Evolutionary conservation across 2,113 vertebrate species (phyloP).

Genomic region (Boleophthalmus pectinirostris): DNA sequence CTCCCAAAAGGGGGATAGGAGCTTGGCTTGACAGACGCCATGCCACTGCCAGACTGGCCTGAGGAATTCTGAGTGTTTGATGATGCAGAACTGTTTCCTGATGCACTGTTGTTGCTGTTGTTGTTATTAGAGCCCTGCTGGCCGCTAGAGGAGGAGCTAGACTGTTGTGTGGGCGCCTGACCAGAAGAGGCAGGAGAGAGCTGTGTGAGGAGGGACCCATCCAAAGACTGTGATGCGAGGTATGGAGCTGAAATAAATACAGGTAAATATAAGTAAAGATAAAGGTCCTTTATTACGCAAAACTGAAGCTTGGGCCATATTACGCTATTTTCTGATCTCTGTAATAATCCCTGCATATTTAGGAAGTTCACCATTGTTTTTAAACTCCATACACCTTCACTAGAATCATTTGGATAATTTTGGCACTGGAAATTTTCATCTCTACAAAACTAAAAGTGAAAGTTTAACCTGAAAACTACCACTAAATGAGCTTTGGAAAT

Average conservation of each 20-base stretch:
- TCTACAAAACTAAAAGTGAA: no score
- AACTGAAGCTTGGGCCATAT: no score
- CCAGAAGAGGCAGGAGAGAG: conserved; percentile 79
- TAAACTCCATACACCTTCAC: no score
- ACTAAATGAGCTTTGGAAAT: no score
- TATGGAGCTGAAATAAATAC: conserved; percentile 86
- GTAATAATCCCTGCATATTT: no score
- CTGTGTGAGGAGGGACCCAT: conserved; percentile 90
- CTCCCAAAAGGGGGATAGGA: conserved; percentile 88
- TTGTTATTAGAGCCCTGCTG: conserved; percentile 76
- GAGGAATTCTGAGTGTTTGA: conserved; percentile 83
- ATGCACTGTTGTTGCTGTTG: conserved; percentile 70
- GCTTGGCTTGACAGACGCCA: conserved; percentile 84
- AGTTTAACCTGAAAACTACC: no score
- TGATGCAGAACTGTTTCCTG: conserved; percentile 75
- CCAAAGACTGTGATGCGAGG: conserved; percentile 92
- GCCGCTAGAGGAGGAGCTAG: conserved; percentile 75
- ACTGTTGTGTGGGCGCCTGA: conserved; percentile 81
- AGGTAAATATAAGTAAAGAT: background rate
- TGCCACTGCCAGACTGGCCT: conserved; percentile 75
- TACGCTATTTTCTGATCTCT: no score
- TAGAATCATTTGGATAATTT: no score
- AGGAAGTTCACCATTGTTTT: no score
- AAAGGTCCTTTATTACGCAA: no score
- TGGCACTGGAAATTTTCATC: no score